These are phyloP conservation scores for Seira ritae DNA, from an alignment of 2,888 invertebrate genomes.

Conservation along the genomic window DNA sequence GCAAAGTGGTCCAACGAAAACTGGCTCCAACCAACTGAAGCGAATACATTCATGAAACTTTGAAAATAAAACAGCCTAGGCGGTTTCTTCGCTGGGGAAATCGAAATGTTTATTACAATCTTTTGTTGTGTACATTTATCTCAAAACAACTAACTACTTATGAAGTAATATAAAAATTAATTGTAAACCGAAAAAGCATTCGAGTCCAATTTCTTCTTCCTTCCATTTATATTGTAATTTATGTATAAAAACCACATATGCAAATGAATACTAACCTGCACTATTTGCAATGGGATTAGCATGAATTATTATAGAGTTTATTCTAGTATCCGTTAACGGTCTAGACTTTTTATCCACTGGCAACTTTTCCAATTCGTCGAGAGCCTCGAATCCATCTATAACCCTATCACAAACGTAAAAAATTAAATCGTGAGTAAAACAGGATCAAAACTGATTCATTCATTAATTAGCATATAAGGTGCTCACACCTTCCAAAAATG, in stretches of 20 bases:
- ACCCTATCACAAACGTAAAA: conserved; percentile 81
- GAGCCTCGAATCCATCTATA: conserved; percentile 96
- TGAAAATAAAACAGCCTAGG: neutral
- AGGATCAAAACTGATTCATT: too few species aligned
- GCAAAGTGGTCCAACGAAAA: conserved; percentile 87
- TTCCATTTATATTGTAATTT: too few species aligned
- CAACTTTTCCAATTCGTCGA: conserved; percentile 97
- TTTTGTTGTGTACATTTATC: too few species aligned
- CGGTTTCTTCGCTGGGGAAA: too few species aligned
- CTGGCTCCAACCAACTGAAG: conserved; percentile 88
- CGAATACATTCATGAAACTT: conserved; percentile 80
- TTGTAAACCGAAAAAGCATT: too few species aligned
- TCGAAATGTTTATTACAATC: too few species aligned
- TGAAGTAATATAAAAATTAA: too few species aligned
- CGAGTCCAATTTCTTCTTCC: too few species aligned
- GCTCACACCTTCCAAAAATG: conserved; percentile 91
- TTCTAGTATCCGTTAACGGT: conserved; percentile 90
- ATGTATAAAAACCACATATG: conserved; percentile 8
- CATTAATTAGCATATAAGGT: conserved; percentile 76
- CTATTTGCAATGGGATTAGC: conserved; percentile 94
- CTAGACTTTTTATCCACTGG: conserved; percentile 95
- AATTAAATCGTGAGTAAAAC: neutral
- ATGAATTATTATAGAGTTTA: conserved; percentile 95
- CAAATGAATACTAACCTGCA: conserved; percentile 26
- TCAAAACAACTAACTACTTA: too few species aligned